A percentile compares a stretch with the other conserved stretches of the same genome.
These are phyloP conservation scores for western clawed frog (Xenopus tropicalis) DNA, from an alignment of 2,113 vertebrate species.

Conservation along the genomic window DNA sequence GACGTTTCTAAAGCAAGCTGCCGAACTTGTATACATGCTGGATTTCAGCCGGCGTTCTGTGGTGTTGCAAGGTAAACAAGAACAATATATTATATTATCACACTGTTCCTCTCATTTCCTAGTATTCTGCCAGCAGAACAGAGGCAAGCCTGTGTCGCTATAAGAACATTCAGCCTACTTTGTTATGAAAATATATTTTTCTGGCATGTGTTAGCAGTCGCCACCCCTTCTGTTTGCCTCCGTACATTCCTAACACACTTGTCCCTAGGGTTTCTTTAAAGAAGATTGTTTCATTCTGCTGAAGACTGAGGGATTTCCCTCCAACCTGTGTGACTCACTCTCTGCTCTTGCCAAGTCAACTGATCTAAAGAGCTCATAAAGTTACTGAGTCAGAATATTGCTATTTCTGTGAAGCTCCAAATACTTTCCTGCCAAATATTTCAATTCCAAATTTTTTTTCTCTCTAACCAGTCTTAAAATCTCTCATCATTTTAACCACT, in stretches of 20 bases:
- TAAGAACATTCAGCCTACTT: too few species aligned
- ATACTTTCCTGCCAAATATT: conserved; percentile 11
- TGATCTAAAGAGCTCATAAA: background rate
- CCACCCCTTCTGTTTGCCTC: background rate
- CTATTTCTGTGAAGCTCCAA: conserved; percentile 26
- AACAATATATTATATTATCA: background rate
- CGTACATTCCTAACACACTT: background rate
- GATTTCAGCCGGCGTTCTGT: conserved; percentile 83
- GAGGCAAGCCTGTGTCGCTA: too few species aligned
- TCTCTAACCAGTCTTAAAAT: too few species aligned
- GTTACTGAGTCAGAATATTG: conserved; percentile 26
- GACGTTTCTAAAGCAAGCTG: conserved; percentile 81
- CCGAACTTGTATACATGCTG: conserved; percentile 84
- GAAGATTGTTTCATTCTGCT: background rate
- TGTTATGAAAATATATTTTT: too few species aligned
- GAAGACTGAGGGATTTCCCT: conserved; percentile 18
- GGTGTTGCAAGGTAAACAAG: conserved; percentile 80
- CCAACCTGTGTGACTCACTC: conserved; percentile 20
- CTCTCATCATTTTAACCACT: too few species aligned
- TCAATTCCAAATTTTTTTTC: background rate
- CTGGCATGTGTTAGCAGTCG: background rate
- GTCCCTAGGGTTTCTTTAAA: background rate
- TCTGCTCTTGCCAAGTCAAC: conserved; percentile 11
- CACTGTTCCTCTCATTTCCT: too few species aligned
- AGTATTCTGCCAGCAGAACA: too few species aligned